Evolutionary conservation across 2,888 invertebrate species (phyloP), one percentile per base, ranked within the genome.

Genomic region (Gastracanthus pulcherrimus): DNA sequence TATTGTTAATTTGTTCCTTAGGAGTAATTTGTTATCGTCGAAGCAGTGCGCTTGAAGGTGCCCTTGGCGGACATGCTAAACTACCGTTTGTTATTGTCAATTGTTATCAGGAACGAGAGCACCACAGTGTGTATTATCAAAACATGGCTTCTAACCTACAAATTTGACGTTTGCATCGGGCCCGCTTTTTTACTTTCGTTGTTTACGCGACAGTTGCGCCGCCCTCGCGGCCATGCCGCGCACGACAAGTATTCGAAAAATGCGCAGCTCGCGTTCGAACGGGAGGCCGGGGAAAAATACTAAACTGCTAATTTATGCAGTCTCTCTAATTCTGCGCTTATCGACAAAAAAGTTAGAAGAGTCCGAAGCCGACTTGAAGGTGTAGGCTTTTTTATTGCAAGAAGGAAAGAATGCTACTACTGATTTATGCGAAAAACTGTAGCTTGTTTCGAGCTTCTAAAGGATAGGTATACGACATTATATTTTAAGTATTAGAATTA

Each of bases 271-370:
- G n/a, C n/a, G n/a, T 55, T 26, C 13, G 29, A 26, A 66, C 36
- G 36, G 36, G 16, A n/a, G n/a, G 58, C 58, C n/a, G n/a, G 29
- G 38, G 58, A 64, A 66, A 78, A 67, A 36, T 71, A 38, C 45
- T 55, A 41, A 74, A 79, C 29, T 74, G 74, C 45, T 79, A 79
- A 79, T 79, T 79, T 79, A 79, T 74, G 67, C 67, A 26, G 48
- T 41, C 19, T 29, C 31, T 69, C 41, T 58, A 58, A 58, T 23
- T 58, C 26, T 26, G 23, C 26, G 58, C 9, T 26, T 23, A 58
- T 19, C n/a, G n/a, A n/a, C n/a, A n/a, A n/a, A n/a, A n/a, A n/a
- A n/a, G n/a, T n/a, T n/a, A n/a, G n/a, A n/a, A n/a, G n/a, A n/a
- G n/a, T n/a, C n/a, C n/a, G n/a, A n/a, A n/a, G n/a, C n/a, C n/a